phyloP scores from a whole-genome alignment of 2,113 vertebrate genomes.

The Montifringilla adamsi region DNA sequence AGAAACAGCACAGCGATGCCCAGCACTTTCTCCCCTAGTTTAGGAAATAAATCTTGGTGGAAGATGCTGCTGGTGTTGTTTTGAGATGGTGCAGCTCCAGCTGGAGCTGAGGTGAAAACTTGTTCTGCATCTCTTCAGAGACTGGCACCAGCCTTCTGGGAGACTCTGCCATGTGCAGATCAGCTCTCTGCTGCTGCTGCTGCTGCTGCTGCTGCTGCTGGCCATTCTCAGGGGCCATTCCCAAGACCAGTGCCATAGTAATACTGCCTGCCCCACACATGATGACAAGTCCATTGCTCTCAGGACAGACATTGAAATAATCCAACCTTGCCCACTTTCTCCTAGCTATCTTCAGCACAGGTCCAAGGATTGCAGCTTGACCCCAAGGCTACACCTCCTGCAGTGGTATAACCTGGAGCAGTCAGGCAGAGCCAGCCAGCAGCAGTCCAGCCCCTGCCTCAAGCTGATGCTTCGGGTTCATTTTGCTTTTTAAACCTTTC shows the following conservation, averaged over 20 bases:
- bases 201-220: neutral
- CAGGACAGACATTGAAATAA: neutral
- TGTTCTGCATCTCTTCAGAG: neutral
- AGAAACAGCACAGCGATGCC: neutral
- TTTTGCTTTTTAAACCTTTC: neutral
- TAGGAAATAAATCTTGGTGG: neutral
- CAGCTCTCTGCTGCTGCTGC: neutral
- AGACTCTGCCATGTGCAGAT: fast-evolving
- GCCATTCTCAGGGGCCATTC: neutral
- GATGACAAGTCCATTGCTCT: neutral
- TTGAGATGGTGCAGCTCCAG: neutral
- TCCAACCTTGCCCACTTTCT: neutral
- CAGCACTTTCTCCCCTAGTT: neutral
- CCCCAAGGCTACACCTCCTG: neutral
- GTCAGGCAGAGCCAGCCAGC: neutral
- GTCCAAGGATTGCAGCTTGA: neutral
- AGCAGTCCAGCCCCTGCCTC: neutral
- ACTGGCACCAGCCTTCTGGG: neutral
- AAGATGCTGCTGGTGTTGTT: neutral
- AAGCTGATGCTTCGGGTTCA: neutral
- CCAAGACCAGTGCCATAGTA: neutral
- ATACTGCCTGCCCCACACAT: neutral
- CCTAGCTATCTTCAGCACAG: neutral
- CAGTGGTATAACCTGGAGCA: neutral
- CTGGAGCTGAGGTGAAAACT: neutral